Percentiles rank a stretch among this genome's conserved stretches.
Conservation (phyloP, 2,797 vertebrate genomes). For the Pristis pectinata region DNA sequence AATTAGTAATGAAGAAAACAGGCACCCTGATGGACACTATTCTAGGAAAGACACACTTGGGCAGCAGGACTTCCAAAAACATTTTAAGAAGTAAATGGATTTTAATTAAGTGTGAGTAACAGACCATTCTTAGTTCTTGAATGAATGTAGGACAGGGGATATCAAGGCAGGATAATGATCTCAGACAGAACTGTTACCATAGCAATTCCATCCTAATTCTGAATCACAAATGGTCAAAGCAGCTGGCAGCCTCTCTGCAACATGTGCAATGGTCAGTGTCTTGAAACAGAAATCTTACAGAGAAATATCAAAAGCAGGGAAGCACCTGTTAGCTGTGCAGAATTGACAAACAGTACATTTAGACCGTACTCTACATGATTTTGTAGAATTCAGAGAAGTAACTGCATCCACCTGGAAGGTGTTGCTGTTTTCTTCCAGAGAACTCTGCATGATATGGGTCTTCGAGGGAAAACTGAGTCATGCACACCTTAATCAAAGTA, state of each 20-base stretch:
- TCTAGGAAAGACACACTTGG: neutral
- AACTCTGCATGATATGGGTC: neutral
- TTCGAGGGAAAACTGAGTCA: constrained; percentile 9
- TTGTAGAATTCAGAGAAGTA: neutral
- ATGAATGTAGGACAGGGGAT: neutral
- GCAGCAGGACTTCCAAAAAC: neutral
- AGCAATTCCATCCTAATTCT: neutral
- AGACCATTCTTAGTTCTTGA: neutral
- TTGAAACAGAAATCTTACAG: neutral
- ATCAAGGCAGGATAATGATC: neutral
- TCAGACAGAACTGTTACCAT: neutral
- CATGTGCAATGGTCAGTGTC: neutral
- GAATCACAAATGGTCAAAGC: neutral
- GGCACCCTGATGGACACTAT: neutral
- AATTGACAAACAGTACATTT: neutral
- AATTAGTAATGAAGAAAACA: too few relatives aligned
- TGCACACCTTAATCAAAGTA: neutral
- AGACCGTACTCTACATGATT: neutral
- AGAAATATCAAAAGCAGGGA: neutral
- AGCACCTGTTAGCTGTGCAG: neutral
- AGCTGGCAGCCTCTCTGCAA: neutral
- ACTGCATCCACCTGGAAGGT: neutral
- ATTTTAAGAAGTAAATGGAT: neutral
- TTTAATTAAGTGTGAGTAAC: neutral
- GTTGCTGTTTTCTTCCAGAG: neutral